Percentiles rank a stretch among this genome's conserved stretches.
phyloP scores from a whole-genome alignment of 2,797 vertebrate species.

The Myoxocephalus aenaeus region DNA sequence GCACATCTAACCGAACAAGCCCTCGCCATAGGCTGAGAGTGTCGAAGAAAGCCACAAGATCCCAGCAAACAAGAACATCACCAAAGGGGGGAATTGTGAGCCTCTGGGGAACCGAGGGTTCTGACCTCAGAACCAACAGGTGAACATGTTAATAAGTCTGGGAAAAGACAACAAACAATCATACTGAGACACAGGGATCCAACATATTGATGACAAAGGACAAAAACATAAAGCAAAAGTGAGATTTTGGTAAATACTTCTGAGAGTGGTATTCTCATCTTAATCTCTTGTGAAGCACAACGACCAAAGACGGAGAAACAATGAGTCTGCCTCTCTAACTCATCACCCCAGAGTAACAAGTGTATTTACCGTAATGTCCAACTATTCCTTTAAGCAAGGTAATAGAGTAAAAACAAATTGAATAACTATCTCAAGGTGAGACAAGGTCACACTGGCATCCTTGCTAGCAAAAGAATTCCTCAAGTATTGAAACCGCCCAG shows the following conservation, averaged over 20 bases:
- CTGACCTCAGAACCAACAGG: constrained; percentile 67
- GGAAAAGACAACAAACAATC: constrained; percentile 50
- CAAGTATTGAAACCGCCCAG: background rate
- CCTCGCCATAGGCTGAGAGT: constrained; percentile 65
- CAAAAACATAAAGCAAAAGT: background rate
- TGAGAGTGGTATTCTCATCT: no score
- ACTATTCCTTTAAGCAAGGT: no score
- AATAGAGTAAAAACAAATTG: background rate
- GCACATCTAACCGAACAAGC: constrained; percentile 74
- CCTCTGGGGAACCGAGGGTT: constrained; percentile 62
- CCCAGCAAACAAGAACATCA: constrained; percentile 72
- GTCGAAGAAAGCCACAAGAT: constrained; percentile 73
- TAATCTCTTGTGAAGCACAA: no score
- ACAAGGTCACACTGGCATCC: background rate
- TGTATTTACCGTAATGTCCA: background rate
- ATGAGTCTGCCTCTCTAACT: background rate
- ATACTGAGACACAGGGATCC: constrained; percentile 10
- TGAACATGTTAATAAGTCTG: constrained; percentile 39
- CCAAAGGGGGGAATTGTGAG: constrained; percentile 54
- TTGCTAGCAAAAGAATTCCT: constrained; percentile 5
- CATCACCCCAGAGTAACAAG: no score
- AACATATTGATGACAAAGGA: constrained; percentile 1
- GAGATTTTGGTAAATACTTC: background rate
- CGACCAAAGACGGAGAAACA: background rate
- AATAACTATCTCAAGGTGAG: background rate